Percentiles rank a stretch among this genome's conserved stretches.
Evolutionary conservation across 2,797 vertebrate genomes (phyloP).

Genomic region (Gallirallus australis): DNA sequence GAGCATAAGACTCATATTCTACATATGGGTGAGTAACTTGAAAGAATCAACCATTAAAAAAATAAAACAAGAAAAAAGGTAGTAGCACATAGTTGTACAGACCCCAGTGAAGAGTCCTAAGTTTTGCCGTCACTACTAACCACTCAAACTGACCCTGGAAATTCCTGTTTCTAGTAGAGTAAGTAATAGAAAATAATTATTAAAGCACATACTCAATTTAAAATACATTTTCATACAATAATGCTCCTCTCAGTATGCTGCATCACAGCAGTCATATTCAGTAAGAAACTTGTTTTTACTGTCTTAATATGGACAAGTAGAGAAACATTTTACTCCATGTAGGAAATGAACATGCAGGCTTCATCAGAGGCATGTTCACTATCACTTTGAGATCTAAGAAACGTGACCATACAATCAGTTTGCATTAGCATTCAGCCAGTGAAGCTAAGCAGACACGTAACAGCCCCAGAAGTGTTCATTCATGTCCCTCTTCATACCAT

Average conservation of each 20-base stretch:
- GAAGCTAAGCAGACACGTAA: background rate
- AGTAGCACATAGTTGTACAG: background rate
- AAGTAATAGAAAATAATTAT: background rate
- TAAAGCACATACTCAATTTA: background rate
- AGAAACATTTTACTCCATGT: background rate
- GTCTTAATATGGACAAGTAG: background rate
- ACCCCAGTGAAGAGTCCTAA: background rate
- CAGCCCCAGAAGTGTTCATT: background rate
- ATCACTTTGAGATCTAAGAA: background rate
- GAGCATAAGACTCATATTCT: background rate
- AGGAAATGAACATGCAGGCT: background rate
- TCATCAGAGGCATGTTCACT: background rate
- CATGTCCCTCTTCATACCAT: background rate
- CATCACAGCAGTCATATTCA: background rate
- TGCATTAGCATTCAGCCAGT: background rate
- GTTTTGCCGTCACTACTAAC: background rate
- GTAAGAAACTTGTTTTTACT: background rate
- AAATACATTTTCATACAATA: background rate
- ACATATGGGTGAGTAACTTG: background rate
- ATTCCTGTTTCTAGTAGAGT: background rate
- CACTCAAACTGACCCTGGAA: background rate
- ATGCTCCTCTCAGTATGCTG: background rate
- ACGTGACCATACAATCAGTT: background rate
- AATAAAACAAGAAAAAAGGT: background rate
- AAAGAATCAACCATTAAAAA: background rate